Evolutionary conservation across 2,888 invertebrate species (phyloP), one percentile per base, ranked within the genome.

Genomic region (Meiosimyza platycephala): DNA sequence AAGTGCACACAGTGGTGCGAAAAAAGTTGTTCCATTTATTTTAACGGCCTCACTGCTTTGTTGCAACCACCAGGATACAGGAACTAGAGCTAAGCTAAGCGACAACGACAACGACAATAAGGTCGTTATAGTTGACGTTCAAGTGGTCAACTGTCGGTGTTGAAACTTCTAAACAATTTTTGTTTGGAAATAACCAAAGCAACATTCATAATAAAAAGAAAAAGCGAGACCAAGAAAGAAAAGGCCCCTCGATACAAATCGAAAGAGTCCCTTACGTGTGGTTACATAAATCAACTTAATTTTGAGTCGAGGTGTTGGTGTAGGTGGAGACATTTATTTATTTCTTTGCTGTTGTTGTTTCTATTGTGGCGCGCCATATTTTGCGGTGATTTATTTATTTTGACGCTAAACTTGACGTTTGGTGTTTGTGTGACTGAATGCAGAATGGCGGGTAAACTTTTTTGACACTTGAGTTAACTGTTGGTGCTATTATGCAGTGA

Each of bases 331-430:
- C 71, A 72, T 74, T 72, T 72, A 68, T 73, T 73, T 64, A 63
- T 63, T 64, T 73, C 50, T 64, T 40, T 12, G 28, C 9, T 57
- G 51, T 57, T 71, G 60, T 59, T 51, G 40, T n/a, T 16, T 18
- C 33, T 3, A 15, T 68, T 12, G 55, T 33, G 68, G 69, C 66
- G 59, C 73, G 70, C 74, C 54, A 62, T 76, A 72, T 59, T 68
- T 60, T 71, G 72, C 73, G 65, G 76, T 78, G 81, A 82, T 82
- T 82, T 82, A 82, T 83, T 80, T 78, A 74, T 76, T 75, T 72
- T 76, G 67, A 74, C 77, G 78, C 78, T 81, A 80, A 76, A 78
- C 78, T 79, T 81, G 83, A 81, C 82, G 78, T 74, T 68, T 68
- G 60, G 55, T 52, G 55, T 50, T 51, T 6, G 11, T 50, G 67